Evolutionary conservation across 2,888 invertebrate species (phyloP).

Genomic region (Lasioglossum malachurum): DNA sequence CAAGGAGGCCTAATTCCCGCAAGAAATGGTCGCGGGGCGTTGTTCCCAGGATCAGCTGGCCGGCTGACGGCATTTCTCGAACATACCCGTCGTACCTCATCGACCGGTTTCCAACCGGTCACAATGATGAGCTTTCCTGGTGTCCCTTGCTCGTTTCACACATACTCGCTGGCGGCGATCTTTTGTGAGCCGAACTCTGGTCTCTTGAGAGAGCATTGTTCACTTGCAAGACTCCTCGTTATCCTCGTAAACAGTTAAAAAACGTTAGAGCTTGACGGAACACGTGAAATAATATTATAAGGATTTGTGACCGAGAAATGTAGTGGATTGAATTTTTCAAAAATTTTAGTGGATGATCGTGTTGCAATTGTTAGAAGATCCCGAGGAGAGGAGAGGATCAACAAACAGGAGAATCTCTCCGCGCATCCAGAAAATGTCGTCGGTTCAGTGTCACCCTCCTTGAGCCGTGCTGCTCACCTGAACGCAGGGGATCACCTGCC

Average conservation of each 20-base stretch:
- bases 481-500: slow-evolving; percentile 75
- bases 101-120: slow-evolving; percentile 78
- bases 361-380: slow-evolving; percentile 60
- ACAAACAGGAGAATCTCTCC: slow-evolving; percentile 59
- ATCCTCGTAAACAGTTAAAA: background rate
- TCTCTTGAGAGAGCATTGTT: slow-evolving; percentile 3
- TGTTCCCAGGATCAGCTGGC: slow-evolving; percentile 85
- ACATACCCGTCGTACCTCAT: slow-evolving; percentile 82
- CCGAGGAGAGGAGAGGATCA: slow-evolving; percentile 21
- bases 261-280: background rate
- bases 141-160: slow-evolving; percentile 47
- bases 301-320: background rate
- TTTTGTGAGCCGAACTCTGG: slow-evolving; percentile 8
- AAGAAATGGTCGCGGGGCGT: slow-evolving; percentile 82
- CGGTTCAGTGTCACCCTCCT: slow-evolving; percentile 76
- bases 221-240: background rate
- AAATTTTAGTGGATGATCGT: background rate
- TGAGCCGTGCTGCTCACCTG: slow-evolving; percentile 68
- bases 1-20: slow-evolving; percentile 83
- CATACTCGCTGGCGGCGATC: slow-evolving; percentile 2
- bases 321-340: background rate
- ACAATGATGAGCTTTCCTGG: slow-evolving; percentile 65
- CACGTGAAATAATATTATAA: background rate
- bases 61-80: slow-evolving; percentile 82
- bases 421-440: slow-evolving; percentile 81